These are phyloP conservation scores for Labeo calbasu DNA, from an alignment of 2,797 vertebrate species.

Conservation along the genomic window DNA sequence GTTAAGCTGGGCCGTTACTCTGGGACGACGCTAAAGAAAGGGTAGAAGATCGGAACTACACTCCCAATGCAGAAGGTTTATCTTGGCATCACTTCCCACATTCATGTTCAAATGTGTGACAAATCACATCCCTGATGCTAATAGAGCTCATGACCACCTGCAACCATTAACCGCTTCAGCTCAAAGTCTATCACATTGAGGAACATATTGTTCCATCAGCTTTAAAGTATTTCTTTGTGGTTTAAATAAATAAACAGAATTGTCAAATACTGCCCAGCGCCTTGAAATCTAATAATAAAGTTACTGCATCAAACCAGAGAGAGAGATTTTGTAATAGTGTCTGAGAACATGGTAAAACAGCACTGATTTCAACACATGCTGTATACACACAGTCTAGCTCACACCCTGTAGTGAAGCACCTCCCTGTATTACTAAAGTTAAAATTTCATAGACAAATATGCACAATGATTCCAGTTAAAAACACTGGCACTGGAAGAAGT, in stretches of 20 bases:
- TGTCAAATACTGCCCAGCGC: not conserved
- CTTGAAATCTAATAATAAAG: not conserved
- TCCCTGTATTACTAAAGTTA: not conserved
- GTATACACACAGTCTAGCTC: too few relatives aligned
- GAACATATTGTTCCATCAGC: not conserved
- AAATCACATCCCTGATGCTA: constrained; percentile 62
- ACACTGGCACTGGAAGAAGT: not conserved
- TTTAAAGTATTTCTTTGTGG: not conserved
- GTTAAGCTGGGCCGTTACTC: constrained; percentile 61
- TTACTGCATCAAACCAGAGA: constrained; percentile 2
- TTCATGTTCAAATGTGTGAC: constrained; percentile 77
- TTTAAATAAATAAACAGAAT: not conserved
- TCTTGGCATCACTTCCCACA: constrained; percentile 73
- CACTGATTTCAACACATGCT: not conserved
- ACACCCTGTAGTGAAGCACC: not conserved
- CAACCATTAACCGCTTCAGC: not conserved
- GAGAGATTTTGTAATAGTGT: not conserved
- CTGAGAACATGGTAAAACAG: not conserved
- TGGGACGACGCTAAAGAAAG: constrained; percentile 64
- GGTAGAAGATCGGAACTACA: constrained; percentile 69
- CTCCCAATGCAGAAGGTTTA: constrained; percentile 77
- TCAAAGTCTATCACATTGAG: not conserved
- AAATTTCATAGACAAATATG: not conserved
- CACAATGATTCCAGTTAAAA: not conserved
- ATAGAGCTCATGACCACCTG: not conserved